Conservation (phyloP, 2,113 vertebrate species). For the western clawed frog (Xenopus tropicalis) region DNA sequence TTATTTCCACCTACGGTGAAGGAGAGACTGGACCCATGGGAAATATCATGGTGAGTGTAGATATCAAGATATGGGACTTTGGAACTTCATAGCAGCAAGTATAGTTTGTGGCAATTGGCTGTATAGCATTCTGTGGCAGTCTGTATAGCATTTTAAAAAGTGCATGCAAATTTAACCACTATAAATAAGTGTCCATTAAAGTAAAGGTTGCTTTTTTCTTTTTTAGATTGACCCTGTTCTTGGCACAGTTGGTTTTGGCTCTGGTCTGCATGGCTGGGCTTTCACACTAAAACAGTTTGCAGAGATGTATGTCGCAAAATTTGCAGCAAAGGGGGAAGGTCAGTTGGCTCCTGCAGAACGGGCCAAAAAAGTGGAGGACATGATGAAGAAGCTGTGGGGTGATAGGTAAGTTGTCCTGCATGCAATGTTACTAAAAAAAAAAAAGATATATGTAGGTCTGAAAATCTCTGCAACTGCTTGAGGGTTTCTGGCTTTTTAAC, state of each 20-base stretch:
- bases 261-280: conserved; percentile 95
- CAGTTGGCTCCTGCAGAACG: conserved; percentile 69
- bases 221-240: conserved; percentile 81
- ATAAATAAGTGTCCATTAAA: no score
- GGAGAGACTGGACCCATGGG: conserved; percentile 90
- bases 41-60: conserved; percentile 77
- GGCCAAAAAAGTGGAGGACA: conserved; percentile 93
- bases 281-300: conserved; percentile 97
- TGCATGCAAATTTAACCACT: background rate
- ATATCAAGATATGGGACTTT: background rate
- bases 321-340: conserved; percentile 84
- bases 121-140: no score
- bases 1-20: conserved; percentile 89
- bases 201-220: no score
- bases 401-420: conserved; percentile 69
- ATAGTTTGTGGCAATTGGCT: background rate
- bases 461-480: background rate
- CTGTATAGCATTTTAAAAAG: no score
- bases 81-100: background rate
- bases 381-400: conserved; percentile 98
- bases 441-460: background rate
- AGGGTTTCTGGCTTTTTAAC: background rate
- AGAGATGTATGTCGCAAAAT: conserved; percentile 91
- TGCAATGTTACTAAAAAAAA: background rate
- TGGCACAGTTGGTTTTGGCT: conserved; percentile 90